A percentile compares a stretch with the other conserved stretches of the same genome.
These are phyloP conservation scores for Hofmannophila pseudospretella DNA, from an alignment of 2,888 invertebrate species.

Conservation along the genomic window DNA sequence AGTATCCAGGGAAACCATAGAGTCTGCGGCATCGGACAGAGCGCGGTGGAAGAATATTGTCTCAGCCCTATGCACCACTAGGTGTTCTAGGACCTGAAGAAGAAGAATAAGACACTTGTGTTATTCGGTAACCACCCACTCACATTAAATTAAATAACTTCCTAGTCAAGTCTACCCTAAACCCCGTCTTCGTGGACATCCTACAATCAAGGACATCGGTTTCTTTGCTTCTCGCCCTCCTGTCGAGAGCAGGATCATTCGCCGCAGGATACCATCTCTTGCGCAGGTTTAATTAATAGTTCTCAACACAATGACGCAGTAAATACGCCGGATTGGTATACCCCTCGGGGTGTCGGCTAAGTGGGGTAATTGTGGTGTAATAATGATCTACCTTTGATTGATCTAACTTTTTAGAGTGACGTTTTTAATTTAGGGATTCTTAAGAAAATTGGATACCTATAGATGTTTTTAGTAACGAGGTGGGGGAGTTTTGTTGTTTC, in stretches of 20 bases:
- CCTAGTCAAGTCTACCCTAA: no score
- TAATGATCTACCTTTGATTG: constrained; percentile 23
- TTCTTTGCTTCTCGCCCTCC: constrained; percentile 31
- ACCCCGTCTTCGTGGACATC: constrained; percentile 20
- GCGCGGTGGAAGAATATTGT: no score
- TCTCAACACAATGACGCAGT: constrained; percentile 41
- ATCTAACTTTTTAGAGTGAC: constrained; percentile 18
- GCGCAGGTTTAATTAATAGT: constrained; percentile 51
- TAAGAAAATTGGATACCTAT: neutral
- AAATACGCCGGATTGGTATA: constrained; percentile 28
- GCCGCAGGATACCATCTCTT: constrained; percentile 42
- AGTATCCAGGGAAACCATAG: no score
- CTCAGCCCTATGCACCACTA: no score
- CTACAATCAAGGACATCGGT: constrained; percentile 33
- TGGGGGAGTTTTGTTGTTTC: no score
- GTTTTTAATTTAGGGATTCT: constrained; percentile 12
- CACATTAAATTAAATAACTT: no score
- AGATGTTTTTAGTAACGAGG: no score
- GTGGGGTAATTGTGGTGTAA: constrained; percentile 26
- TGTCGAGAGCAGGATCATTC: constrained; percentile 40
- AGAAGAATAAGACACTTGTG: no score
- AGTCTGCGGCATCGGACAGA: no score
- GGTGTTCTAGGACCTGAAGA: no score
- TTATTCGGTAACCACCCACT: no score
- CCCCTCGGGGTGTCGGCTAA: constrained; percentile 45